Conservation (phyloP, 2,113 vertebrate species). For the Pteronura brasiliensis region DNA sequence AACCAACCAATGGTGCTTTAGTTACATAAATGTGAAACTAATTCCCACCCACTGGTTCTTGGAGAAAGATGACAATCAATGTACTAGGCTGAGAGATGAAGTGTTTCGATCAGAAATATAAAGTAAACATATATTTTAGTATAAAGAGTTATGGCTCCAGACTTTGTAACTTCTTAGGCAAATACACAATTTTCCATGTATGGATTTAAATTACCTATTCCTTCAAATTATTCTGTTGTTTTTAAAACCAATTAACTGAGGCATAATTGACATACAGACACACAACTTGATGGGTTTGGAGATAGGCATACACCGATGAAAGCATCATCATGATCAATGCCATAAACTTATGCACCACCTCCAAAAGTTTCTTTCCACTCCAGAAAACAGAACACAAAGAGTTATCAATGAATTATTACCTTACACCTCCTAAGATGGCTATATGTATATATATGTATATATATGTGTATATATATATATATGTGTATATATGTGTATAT, state of each 20-base stretch:
- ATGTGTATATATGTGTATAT: too few relatives aligned
- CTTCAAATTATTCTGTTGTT: neutral
- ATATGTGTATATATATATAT: too few relatives aligned
- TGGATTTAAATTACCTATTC: neutral
- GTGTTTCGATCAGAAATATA: neutral
- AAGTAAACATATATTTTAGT: conserved; percentile 12
- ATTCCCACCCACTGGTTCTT: neutral
- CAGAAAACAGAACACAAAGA: neutral
- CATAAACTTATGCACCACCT: neutral
- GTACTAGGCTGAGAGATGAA: neutral
- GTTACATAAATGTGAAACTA: neutral
- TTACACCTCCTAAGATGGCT: neutral
- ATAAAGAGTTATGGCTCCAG: neutral
- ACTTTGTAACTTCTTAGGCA: conserved; percentile 16
- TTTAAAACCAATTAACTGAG: neutral
- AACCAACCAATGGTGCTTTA: neutral
- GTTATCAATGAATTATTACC: neutral
- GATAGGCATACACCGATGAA: neutral
- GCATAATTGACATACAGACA: neutral
- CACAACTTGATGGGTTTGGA: neutral
- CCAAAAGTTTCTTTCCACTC: neutral
- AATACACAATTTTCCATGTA: neutral
- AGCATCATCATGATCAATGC: neutral
- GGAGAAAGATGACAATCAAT: neutral
- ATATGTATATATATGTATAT: neutral